phyloP scores from a whole-genome alignment of 2,113 vertebrate species.

The Lucifuga dentata region DNA sequence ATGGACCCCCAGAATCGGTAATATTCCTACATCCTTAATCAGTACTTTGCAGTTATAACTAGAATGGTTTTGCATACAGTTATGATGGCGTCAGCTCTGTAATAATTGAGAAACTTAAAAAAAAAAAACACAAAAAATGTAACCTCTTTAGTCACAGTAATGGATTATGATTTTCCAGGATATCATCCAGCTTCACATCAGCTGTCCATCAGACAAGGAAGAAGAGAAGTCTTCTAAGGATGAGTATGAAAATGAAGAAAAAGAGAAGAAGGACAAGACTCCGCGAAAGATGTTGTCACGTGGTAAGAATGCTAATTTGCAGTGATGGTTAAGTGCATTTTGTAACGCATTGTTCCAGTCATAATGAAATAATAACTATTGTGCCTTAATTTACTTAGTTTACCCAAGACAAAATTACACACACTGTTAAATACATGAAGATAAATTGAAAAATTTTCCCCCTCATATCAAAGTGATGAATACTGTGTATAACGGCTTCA shows the following conservation, averaged over 20 bases:
- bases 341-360: background rate
- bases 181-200: conserved; percentile 96
- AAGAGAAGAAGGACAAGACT: conserved; percentile 94
- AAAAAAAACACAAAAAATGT: conserved; percentile 5
- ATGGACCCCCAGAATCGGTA: conserved; percentile 89
- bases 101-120: background rate
- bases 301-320: conserved; percentile 83
- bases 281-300: conserved; percentile 96
- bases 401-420: background rate
- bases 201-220: conserved; percentile 97
- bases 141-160: conserved; percentile 13
- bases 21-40: background rate
- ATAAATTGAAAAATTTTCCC: too few relatives aligned
- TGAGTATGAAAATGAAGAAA: conserved; percentile 95
- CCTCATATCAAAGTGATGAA: too few relatives aligned
- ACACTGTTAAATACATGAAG: background rate
- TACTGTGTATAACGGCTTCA: too few relatives aligned
- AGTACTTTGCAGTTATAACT: background rate
- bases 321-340: background rate
- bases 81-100: background rate
- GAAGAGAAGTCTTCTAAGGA: conserved; percentile 95
- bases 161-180: conserved; percentile 82
- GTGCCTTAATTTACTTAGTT: too few relatives aligned
- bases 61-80: background rate
- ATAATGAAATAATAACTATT: background rate